Conservation (phyloP, 2,797 vertebrate genomes). For the Macropus fuliginosus region DNA sequence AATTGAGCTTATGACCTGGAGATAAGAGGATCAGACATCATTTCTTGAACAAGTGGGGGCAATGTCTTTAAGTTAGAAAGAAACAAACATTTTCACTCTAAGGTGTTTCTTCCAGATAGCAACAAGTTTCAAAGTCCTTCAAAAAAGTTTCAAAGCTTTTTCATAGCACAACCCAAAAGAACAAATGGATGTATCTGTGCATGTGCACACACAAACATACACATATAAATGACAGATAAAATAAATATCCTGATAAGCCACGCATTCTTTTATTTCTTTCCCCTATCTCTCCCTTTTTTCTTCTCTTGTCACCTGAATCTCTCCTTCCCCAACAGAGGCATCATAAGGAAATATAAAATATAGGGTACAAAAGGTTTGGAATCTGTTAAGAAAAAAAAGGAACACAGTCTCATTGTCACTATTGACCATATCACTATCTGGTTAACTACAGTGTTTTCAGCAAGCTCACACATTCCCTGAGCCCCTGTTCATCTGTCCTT, state of each 20-base stretch:
- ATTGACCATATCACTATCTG: background rate
- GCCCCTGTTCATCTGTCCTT: background rate
- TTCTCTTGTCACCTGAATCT: conserved; percentile 20
- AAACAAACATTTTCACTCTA: conserved; percentile 20
- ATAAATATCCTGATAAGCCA: background rate
- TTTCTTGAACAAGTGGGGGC: conserved; percentile 31
- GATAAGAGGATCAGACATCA: background rate
- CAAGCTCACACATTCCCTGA: background rate
- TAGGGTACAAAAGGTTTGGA: background rate
- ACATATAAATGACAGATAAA: background rate
- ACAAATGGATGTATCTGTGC: background rate
- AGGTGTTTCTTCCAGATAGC: background rate
- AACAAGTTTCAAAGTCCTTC: conserved; percentile 23
- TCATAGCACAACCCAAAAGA: background rate
- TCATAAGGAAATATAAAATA: conserved; percentile 2
- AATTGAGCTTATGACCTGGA: background rate
- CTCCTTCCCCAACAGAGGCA: background rate
- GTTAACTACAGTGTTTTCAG: background rate
- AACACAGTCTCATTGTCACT: background rate
- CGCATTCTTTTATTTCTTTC: background rate
- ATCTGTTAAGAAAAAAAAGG: background rate
- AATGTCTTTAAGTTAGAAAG: conserved; percentile 16
- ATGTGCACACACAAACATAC: background rate
- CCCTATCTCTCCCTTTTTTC: background rate
- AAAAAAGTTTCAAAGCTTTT: background rate